Evolutionary conservation across 2,888 invertebrate species (phyloP).

Genomic region (Operophtera brumata): DNA sequence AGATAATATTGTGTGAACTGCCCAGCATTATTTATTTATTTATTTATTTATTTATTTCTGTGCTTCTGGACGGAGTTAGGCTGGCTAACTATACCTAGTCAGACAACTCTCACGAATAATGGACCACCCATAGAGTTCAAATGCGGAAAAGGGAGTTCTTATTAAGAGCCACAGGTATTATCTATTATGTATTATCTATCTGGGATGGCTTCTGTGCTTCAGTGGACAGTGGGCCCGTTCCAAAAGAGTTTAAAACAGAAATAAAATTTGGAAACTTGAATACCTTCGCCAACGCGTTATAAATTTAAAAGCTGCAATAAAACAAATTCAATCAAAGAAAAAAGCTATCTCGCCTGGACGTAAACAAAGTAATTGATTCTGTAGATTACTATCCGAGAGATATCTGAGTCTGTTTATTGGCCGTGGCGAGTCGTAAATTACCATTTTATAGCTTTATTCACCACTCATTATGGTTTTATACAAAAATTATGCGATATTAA

Average conservation of each 20-base stretch:
- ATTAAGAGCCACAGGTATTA: no score
- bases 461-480: slow-evolving; percentile 75
- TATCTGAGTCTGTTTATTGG: slow-evolving; percentile 49
- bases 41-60: no score
- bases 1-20: no score
- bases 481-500: slow-evolving; percentile 74
- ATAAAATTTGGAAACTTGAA: slow-evolving; percentile 26
- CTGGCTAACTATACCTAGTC: no score
- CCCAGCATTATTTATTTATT: no score
- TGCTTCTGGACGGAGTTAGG: no score
- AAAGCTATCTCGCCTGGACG: slow-evolving; percentile 38
- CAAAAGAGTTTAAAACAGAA: slow-evolving; percentile 6
- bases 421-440: slow-evolving; percentile 56
- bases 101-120: no score
- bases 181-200: no score
- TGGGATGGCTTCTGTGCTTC: not conserved
- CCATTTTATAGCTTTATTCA: slow-evolving; percentile 72
- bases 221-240: not conserved
- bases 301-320: slow-evolving; percentile 36
- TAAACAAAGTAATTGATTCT: slow-evolving; percentile 64
- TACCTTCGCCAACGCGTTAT: slow-evolving; percentile 26
- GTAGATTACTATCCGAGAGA: slow-evolving; percentile 49
- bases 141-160: no score
- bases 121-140: no score
- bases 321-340: slow-evolving; percentile 37